phyloP scores from a whole-genome alignment of 2,113 vertebrate species.

The Narcine bancroftii region DNA sequence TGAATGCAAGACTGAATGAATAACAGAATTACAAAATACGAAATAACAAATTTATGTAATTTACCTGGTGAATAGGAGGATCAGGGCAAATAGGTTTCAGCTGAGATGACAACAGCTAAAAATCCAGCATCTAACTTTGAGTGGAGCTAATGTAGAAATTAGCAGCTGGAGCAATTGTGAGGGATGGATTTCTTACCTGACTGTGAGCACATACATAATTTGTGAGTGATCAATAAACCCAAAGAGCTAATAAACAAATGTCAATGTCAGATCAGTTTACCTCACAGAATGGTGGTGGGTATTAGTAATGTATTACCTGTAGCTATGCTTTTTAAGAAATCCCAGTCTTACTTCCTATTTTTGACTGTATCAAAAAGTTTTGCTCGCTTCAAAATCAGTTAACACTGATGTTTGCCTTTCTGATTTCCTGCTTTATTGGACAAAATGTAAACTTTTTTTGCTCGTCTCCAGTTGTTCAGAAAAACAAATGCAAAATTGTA shows the following conservation, averaged over 20 bases:
- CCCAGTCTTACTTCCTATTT: constrained; percentile 29
- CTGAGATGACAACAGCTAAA: not conserved
- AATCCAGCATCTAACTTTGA: not conserved
- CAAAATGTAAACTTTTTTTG: constrained; percentile 9
- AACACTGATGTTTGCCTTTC: not conserved
- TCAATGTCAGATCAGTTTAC: not conserved
- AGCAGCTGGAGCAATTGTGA: not conserved
- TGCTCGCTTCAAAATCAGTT: constrained; percentile 11
- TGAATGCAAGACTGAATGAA: not conserved
- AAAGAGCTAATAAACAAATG: not conserved
- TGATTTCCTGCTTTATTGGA: not conserved
- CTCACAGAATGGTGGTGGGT: not conserved
- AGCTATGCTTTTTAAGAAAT: constrained; percentile 9
- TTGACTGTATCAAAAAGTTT: constrained; percentile 4
- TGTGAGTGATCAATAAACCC: not conserved
- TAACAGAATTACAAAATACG: not conserved
- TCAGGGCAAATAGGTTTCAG: not conserved
- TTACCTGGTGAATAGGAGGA: not conserved
- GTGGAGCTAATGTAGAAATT: not conserved
- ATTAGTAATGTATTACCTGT: not conserved
- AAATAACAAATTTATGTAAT: not conserved
- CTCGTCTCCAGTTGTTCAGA: not conserved
- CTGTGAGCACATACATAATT: not conserved
- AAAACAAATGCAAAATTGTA: not conserved
- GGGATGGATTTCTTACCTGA: not conserved